phyloP scores from a whole-genome alignment of 2,113 vertebrate genomes.

The Campylomormyrus numenius region DNA sequence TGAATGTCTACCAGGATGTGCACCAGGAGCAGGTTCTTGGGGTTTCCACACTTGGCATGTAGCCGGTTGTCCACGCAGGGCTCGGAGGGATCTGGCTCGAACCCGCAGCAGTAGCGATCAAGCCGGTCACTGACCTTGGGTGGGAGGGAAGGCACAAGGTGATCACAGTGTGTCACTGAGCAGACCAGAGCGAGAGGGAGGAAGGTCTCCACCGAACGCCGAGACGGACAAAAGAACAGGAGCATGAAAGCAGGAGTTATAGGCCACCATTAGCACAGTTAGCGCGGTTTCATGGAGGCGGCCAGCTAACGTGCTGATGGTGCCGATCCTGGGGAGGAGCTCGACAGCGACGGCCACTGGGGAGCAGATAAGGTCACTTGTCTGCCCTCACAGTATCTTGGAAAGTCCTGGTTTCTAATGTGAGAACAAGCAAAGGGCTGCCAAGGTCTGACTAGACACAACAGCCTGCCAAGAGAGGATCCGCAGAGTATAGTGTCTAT shows the following conservation, averaged over 20 bases:
- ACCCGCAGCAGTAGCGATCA: slow-evolving; percentile 89
- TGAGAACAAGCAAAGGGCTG: not conserved
- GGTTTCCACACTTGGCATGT: slow-evolving; percentile 70
- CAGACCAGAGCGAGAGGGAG: not conserved
- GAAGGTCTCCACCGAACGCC: not conserved
- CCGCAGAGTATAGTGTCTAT: not conserved
- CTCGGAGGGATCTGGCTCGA: slow-evolving; percentile 71
- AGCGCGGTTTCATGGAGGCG: not conserved
- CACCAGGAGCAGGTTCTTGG: slow-evolving; percentile 69
- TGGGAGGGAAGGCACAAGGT: slow-evolving; percentile 10
- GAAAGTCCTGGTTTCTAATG: not conserved
- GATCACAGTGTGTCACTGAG: not conserved
- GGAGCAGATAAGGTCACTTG: not conserved
- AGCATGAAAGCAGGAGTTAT: not conserved
- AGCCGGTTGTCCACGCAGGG: slow-evolving; percentile 80
- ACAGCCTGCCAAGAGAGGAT: not conserved
- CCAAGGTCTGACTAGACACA: not conserved
- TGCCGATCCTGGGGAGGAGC: not conserved
- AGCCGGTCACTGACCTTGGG: slow-evolving; percentile 81
- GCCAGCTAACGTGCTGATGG: not conserved
- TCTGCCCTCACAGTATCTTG: not conserved
- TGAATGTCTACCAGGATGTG: slow-evolving; percentile 77
- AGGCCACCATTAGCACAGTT: not conserved
- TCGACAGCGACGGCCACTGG: not conserved
- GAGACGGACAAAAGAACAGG: not conserved